phyloP scores from a whole-genome alignment of 2,888 invertebrate species.

The Kuschelorhynchus macadamiae region DNA sequence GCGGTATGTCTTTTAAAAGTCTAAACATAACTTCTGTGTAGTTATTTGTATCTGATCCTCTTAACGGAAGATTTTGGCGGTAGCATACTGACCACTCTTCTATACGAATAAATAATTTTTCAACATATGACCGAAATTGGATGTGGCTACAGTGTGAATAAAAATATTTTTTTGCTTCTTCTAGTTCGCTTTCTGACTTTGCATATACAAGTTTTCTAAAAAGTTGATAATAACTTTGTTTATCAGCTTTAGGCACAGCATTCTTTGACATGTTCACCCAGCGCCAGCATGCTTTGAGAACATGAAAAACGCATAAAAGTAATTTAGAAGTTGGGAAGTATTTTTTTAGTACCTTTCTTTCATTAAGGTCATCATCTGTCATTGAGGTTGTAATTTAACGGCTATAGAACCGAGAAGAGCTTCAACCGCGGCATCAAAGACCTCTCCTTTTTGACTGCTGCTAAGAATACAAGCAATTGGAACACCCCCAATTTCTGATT shows the following conservation, averaged over 20 bases:
- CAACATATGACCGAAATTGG: conserved; percentile 6
- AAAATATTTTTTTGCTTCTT: conserved; percentile 2
- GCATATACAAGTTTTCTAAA: conserved; percentile 6
- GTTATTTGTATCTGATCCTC: conserved; percentile 2
- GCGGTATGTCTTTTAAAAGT: conserved; percentile 3
- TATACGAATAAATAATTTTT: conserved; percentile 8
- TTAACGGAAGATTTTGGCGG: background rate
- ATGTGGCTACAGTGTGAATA: background rate
- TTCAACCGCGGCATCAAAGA: conserved; percentile 31
- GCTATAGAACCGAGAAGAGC: conserved; percentile 21
- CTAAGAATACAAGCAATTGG: conserved; percentile 21
- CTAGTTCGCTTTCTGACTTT: background rate
- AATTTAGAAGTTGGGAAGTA: conserved; percentile 34
- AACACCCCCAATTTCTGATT: conserved; percentile 29
- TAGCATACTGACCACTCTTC: background rate
- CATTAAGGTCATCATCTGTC: conserved; percentile 41
- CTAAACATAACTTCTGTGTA: conserved; percentile 12
- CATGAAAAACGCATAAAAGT: conserved; percentile 37
- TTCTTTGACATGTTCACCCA: conserved; percentile 1
- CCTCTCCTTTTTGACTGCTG: conserved; percentile 12
- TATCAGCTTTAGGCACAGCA: background rate
- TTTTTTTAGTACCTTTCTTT: conserved; percentile 26
- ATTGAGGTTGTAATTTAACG: conserved; percentile 35
- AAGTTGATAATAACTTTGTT: conserved; percentile 1
- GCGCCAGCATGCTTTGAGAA: conserved; percentile 33